Base-by-base conservation (phyloP, 2,888 invertebrate genomes). In the Ectemnius lituratus region DNA sequence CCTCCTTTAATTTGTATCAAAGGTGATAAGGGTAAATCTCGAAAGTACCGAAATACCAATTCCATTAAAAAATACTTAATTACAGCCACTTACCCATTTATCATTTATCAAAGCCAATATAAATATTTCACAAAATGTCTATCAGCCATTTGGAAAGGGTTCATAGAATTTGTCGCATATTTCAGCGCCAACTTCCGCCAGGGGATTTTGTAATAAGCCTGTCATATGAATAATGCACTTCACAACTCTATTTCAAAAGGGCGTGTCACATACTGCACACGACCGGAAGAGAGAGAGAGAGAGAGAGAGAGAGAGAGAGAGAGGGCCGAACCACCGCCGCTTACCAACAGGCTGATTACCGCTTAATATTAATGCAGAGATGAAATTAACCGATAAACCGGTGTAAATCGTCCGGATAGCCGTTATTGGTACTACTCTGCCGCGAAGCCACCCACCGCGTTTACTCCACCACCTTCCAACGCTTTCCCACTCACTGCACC, bases 371-470 rank as follows among this genome's bases (percentile, higher is more conserved):
- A 75, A 81, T 70, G 64, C 62, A 56, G n/a, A 73, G 68, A 75
- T 64, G 75, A 81, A 73, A 80, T 81, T 78, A 78, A 60, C 65
- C 75, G 68, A 75, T 75, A 73, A 75, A 75, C 37, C 60, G 16
- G 59, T 67, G 66, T 28, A 67, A 80, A 78, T 78, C 63, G 70
- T 49, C 47, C 66, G 4, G 66, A 45, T 63, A 2, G 57, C 58
- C 52, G 45, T 67, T 74, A 71, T 73, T 70, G 67, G 6, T 8
- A 5, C 49, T 46, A 13, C 4, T 66, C 47, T 20, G 28, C 37
- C 56, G 49, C 58, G 46, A 2, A 20, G 27, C 59, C 65, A 16
- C 13, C 56, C 57, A 47, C 64, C 16, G n/a, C 16, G 52, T 52
- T 52, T 52, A 16, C 52, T 23, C 37, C 37, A 37, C 37, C 11